Conservation (phyloP, 2,797 vertebrate species). For the Tapirus indicus region DNA sequence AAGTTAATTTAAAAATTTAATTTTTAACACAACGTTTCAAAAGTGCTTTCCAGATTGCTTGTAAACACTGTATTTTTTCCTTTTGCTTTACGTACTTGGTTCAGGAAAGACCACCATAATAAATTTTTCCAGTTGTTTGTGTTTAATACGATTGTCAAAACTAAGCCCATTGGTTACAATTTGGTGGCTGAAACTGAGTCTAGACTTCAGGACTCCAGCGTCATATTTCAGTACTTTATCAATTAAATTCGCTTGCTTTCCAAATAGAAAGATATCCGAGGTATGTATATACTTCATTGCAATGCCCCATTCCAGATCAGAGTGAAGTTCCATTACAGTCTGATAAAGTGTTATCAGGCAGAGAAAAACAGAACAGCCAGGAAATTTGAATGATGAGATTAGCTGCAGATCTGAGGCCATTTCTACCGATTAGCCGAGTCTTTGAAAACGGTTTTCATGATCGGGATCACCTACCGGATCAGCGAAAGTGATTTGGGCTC, state of each 20-base stretch:
- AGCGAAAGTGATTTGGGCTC: background rate
- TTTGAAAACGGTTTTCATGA: slow-evolving; percentile 16
- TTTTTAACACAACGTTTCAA: background rate
- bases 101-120: background rate
- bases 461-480: slow-evolving; percentile 1
- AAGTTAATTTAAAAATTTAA: background rate
- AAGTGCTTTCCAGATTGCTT: background rate
- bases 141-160: background rate
- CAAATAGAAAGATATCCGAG: slow-evolving; percentile 59
- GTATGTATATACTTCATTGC: slow-evolving; percentile 5
- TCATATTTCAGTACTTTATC: slow-evolving; percentile 57
- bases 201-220: slow-evolving; percentile 72
- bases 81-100: background rate
- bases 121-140: background rate
- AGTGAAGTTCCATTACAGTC: slow-evolving; percentile 34
- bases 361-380: slow-evolving; percentile 66
- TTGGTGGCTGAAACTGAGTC: slow-evolving; percentile 28
- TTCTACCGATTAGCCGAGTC: slow-evolving; percentile 14
- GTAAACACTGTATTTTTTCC: background rate
- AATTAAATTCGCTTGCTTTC: slow-evolving; percentile 38
- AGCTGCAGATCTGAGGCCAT: background rate
- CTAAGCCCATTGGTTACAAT: background rate
- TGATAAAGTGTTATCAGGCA: slow-evolving; percentile 77
- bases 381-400: slow-evolving; percentile 67
- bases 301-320: slow-evolving; percentile 55